Evolutionary conservation across 2,113 vertebrate species (phyloP), one percentile per base, ranked within the genome.

Genomic region (Pygathrix nemaeus): DNA sequence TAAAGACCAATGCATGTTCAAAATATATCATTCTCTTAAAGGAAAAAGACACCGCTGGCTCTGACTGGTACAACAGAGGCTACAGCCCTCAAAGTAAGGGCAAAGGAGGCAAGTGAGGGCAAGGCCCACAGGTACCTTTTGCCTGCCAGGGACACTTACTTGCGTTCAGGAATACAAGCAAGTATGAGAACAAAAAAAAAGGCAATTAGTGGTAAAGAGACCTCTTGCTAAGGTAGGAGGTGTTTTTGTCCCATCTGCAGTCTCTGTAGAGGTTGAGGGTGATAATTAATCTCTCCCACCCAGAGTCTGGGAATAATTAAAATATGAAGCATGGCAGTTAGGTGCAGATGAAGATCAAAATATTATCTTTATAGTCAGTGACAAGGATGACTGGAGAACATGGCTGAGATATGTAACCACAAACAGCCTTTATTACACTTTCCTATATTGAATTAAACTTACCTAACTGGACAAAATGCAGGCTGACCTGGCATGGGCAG

Each of bases 21-120:
- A 97, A 93, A 81, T 68, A 87, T 83, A 95, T 45, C 64, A 84
- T 50, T 59, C 78, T 94, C 66, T 95, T 93, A 95, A 85, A 96
- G 32, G 38, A 89, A 94, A 96, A 97, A 90, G 70, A 92, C 12
- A 81, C 32, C 30, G 75, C 16, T 73, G 50, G 40, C 40, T 82
- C 55, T 95, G 38, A 87, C 45, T 91, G 23, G 23, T 38, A 30
- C 64, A 93, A 88, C 23, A 94, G 25, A 17, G 30, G 61, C 35
- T 59, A 80, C 0, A 84, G 52, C 32, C 52, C 81, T 95, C 50
- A 92, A 82, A 81, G 75, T 64, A 43, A 43, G 27, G 45, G 45
- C 64, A 91, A 83, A 82, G 32, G 25, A 87, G 16, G 38, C 88
- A 93, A 94, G 38, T 57, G 66, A 96, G 40, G 50, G 45, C 38